Evolutionary conservation across 2,888 invertebrate species (phyloP).

Genomic region (Lysandra coridon): DNA sequence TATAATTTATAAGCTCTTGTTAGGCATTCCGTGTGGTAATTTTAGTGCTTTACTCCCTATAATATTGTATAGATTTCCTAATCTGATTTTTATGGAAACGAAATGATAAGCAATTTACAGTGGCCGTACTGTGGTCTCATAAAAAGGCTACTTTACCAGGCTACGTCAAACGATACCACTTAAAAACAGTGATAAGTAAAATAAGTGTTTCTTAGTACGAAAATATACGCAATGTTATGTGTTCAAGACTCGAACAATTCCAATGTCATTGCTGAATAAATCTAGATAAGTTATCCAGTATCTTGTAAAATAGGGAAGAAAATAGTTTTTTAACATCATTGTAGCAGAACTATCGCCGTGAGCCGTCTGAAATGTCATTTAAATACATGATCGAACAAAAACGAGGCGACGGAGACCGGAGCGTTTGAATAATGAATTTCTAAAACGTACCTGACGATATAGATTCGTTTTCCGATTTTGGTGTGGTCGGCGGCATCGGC

Average conservation of each 20-base stretch:
- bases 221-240: not conserved
- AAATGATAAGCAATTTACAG: not conserved
- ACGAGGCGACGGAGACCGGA: not conserved
- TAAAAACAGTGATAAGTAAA: constrained; percentile 4
- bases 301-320: not conserved
- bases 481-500: constrained; percentile 75
- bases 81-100: not conserved
- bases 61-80: not conserved
- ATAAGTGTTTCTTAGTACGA: constrained; percentile 1
- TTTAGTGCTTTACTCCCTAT: not conserved
- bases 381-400: constrained; percentile 16
- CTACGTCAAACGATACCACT: constrained; percentile 7
- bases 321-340: not conserved
- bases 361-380: not conserved
- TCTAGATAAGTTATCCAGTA: not conserved
- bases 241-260: not conserved
- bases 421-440: not conserved
- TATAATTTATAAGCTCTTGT: not conserved
- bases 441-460: constrained; percentile 74
- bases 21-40: not conserved
- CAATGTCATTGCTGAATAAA: not conserved
- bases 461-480: constrained; percentile 78
- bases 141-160: not conserved
- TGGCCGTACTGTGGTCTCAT: not conserved
- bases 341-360: not conserved